phyloP scores from a whole-genome alignment of 2,888 invertebrate species.

The Crocallis elinguaria region DNA sequence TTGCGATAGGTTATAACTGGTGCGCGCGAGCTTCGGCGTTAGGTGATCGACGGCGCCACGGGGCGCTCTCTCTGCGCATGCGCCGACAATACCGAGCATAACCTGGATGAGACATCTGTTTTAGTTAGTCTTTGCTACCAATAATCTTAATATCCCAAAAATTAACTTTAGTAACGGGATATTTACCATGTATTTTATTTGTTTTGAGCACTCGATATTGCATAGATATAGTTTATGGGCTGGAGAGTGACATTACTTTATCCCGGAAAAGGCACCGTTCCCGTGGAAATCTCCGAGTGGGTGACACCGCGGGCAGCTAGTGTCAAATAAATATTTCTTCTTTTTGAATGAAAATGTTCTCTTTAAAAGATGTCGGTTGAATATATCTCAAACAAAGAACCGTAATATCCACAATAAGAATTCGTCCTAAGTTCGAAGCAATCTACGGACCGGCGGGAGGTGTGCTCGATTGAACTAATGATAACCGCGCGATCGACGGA shows the following conservation, averaged over 20 bases:
- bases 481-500: constrained; percentile 78
- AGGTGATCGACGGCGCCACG: constrained; percentile 76
- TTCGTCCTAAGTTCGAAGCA: constrained; percentile 61
- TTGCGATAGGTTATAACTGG: constrained; percentile 73
- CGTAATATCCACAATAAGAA: constrained; percentile 65
- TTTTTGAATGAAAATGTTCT: no score
- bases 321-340: no score
- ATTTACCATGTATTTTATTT: no score
- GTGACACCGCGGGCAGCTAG: no score
- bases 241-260: no score
- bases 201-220: no score
- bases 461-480: constrained; percentile 78
- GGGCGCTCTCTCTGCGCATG: constrained; percentile 68
- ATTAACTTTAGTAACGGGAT: no score
- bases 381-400: background rate
- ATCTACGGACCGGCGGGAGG: constrained; percentile 81
- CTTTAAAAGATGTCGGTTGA: background rate
- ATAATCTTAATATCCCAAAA: background rate
- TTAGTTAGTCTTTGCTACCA: background rate
- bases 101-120: constrained; percentile 37
- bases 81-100: constrained; percentile 69
- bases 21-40: constrained; percentile 63
- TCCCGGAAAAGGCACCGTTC: no score
- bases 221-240: no score
- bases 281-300: no score